Evolutionary conservation across 2,888 invertebrate species (phyloP).

Genomic region (Girardia tigrina): DNA sequence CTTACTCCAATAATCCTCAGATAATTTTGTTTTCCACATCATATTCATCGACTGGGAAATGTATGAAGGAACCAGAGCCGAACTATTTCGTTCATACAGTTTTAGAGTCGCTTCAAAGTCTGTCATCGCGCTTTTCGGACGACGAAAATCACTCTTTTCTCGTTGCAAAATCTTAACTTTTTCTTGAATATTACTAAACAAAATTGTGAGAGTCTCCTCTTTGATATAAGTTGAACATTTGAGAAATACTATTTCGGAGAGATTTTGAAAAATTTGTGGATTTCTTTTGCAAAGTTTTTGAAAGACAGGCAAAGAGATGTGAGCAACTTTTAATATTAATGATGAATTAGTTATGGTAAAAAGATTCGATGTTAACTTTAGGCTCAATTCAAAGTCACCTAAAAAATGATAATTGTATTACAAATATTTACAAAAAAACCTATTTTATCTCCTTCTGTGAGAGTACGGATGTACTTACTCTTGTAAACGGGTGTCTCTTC

Average conservation of each 20-base stretch:
- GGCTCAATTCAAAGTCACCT: not conserved
- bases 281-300: not conserved
- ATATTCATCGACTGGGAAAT: not conserved
- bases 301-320: not conserved
- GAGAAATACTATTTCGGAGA: not conserved
- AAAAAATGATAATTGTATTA: not conserved
- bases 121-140: not conserved
- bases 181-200: not conserved
- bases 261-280: not conserved
- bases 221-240: not conserved
- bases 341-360: slow-evolving; percentile 1
- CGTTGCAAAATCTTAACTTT: not conserved
- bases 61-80: not conserved
- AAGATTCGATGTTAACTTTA: not conserved
- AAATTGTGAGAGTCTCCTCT: not conserved
- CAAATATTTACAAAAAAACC: not conserved
- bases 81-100: not conserved
- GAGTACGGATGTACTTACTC: not conserved
- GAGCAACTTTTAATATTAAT: not conserved
- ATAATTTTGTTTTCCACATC: not conserved
- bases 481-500: not conserved
- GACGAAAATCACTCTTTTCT: not conserved
- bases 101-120: not conserved
- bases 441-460: not conserved
- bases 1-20: not conserved